Percentiles rank a stretch among this genome's conserved stretches.
These are phyloP conservation scores for Lipophrys pholis DNA, from an alignment of 2,113 vertebrate species.

Conservation along the genomic window DNA sequence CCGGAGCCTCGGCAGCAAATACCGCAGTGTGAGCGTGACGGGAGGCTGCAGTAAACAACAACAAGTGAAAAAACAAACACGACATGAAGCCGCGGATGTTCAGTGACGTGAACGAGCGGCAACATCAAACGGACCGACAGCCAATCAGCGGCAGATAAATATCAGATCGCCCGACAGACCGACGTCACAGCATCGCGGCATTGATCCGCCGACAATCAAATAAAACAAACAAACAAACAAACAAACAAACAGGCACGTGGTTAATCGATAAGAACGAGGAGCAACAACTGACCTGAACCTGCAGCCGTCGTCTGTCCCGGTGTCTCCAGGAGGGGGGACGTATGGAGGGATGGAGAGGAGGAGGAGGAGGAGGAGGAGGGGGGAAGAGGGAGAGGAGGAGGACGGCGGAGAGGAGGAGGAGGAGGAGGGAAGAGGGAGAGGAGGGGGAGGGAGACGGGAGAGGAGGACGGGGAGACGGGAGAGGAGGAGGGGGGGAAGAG, in stretches of 20 bases:
- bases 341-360: neutral
- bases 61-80: neutral
- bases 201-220: neutral
- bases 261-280: neutral
- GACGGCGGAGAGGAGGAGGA: neutral
- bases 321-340: constrained; percentile 4
- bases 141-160: constrained; percentile 27
- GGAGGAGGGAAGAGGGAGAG: neutral
- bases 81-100: neutral
- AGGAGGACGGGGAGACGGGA: too few relatives aligned
- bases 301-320: constrained; percentile 1
- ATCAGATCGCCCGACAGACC: neutral
- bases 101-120: neutral
- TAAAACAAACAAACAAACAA: neutral
- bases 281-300: constrained; percentile 11
- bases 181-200: neutral
- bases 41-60: too few relatives aligned
- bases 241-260: neutral
- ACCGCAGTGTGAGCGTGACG: too few relatives aligned
- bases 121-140: neutral
- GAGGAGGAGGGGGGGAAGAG: too few relatives aligned
- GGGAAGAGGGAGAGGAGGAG: neutral
- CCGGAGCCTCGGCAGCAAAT: too few relatives aligned
- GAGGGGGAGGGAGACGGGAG: neutral
- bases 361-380: neutral